These are phyloP conservation scores for Ruditapes philippinarum DNA, from an alignment of 1,140 invertebrate species.

Conservation along the genomic window DNA sequence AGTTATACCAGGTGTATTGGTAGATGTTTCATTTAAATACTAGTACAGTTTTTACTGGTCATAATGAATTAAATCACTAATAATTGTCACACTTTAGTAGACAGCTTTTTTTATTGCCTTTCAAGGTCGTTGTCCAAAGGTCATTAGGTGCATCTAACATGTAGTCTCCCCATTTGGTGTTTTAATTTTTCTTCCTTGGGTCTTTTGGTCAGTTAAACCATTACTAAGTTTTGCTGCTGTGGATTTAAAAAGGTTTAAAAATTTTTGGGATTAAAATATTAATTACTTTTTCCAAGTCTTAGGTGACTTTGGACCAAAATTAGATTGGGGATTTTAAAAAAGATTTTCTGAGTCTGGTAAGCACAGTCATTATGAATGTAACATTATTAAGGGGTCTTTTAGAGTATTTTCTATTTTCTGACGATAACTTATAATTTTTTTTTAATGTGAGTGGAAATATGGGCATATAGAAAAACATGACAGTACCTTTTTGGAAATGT, in stretches of 20 bases:
- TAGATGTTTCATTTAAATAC: background rate
- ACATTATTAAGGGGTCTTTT: too few species aligned
- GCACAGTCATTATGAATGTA: too few species aligned
- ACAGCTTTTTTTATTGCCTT: slow-evolving; percentile 10
- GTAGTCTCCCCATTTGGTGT: slow-evolving; percentile 7
- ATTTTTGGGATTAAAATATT: too few species aligned
- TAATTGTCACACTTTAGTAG: slow-evolving; percentile 52
- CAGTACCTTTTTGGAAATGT: too few species aligned
- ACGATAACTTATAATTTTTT: too few species aligned
- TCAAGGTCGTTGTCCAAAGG: slow-evolving; percentile 51
- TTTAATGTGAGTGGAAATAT: too few species aligned
- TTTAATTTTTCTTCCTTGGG: slow-evolving; percentile 21
- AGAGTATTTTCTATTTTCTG: too few species aligned
- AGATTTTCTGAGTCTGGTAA: too few species aligned
- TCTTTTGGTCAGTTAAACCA: background rate
- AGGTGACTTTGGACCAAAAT: too few species aligned
- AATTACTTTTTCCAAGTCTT: too few species aligned
- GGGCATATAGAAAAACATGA: background rate
- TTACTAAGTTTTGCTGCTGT: background rate
- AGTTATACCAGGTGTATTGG: background rate
- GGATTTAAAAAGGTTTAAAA: background rate
- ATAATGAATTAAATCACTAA: slow-evolving; percentile 57
- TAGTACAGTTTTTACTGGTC: background rate
- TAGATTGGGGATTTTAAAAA: too few species aligned
- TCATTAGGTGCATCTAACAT: slow-evolving; percentile 36